phyloP scores from a whole-genome alignment of 2,888 invertebrate genomes.

The Tanytarsus gracilentus region DNA sequence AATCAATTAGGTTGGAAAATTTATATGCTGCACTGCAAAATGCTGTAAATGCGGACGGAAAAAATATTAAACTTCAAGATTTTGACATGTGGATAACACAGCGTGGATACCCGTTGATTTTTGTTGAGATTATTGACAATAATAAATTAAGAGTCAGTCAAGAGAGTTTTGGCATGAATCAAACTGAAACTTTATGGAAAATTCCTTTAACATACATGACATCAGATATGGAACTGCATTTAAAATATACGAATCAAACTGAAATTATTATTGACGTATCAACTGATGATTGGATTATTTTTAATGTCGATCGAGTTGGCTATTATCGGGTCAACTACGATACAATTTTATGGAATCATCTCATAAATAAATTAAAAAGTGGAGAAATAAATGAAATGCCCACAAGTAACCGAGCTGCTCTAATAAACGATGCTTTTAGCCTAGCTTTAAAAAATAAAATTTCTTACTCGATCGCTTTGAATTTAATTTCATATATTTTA shows the following conservation, averaged over 20 bases:
- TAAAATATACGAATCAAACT: not conserved
- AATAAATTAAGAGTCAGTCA: too few species aligned
- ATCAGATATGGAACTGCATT: too few species aligned
- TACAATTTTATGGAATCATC: constrained; percentile 52
- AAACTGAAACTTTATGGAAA: too few species aligned
- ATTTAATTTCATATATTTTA: not conserved
- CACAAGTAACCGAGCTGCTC: constrained; percentile 63
- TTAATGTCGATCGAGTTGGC: constrained; percentile 76
- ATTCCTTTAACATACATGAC: too few species aligned
- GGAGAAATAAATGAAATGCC: constrained; percentile 43
- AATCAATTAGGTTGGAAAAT: too few species aligned
- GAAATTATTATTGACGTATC: not conserved
- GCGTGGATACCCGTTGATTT: too few species aligned
- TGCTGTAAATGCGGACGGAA: too few species aligned
- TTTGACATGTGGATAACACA: too few species aligned
- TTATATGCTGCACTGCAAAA: too few species aligned
- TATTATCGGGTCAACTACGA: constrained; percentile 84
- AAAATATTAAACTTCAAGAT: too few species aligned
- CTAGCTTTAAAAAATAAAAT: constrained; percentile 46
- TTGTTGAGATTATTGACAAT: too few species aligned
- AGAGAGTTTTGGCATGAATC: too few species aligned
- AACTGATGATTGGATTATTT: constrained; percentile 58
- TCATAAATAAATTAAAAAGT: constrained; percentile 38
- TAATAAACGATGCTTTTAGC: constrained; percentile 74
- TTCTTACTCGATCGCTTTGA: not conserved